Evolutionary conservation across 2,797 vertebrate species (phyloP), one percentile per base, ranked within the genome.

Genomic region (Artibeus lituratus): DNA sequence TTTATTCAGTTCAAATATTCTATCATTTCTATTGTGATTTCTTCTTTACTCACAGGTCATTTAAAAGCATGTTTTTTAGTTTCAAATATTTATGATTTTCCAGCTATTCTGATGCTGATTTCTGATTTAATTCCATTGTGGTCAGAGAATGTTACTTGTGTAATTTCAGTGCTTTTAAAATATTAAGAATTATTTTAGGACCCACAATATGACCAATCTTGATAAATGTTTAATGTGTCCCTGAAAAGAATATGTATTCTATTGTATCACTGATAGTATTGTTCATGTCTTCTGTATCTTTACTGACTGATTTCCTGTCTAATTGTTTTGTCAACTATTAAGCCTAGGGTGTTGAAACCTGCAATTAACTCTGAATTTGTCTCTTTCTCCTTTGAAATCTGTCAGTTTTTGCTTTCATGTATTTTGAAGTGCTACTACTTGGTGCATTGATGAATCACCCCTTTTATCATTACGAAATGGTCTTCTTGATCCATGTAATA

Each of bases 21-120:
- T 87, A 29, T 83, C 57, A n/a, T 84, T 96, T 83, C 72, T 70
- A 57, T 53, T 78, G 32, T 67, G 78, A 90, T 70, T 62, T 95
- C 26, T 69, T 78, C 44, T 81, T 81, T 65, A 96, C 77, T 3
- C 26, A 24, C 16, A 15, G 24, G 15, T 49, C 90, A 22, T 49
- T 92, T 62, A 57, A 10, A 83, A 78, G 29, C 51, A 42, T 14
- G 11, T 0, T 32, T 39, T 55, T 76, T 37, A 49, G 49, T 84
- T 92, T 96, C 67, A 69, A 87, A 57, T 44, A 70, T 42, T 76
- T 74, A 39, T 18, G 37, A 29, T 47, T 81, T 88, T 88, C 55
- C 59, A 88, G 42, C 29, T 78, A 44, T 94, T 69, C 19, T 10
- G 1, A 55, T 44, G 21, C 14, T 49, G 49, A 81, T 42, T 85